phyloP scores from a whole-genome alignment of 2,797 vertebrate species.

The Odontamblyopus lacepedii region DNA sequence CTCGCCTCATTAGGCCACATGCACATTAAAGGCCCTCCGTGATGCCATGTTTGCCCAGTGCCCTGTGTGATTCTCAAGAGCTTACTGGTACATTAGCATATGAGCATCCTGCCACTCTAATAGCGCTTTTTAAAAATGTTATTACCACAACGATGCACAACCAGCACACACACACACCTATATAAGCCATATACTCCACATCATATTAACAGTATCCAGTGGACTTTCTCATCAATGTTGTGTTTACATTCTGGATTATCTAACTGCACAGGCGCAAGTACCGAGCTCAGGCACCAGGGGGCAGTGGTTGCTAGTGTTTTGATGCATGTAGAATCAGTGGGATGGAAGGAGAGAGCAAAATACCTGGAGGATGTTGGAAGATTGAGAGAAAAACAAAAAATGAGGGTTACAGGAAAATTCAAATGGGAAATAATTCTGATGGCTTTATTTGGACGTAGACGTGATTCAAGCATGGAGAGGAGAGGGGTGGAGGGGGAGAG shows the following conservation, averaged over 20 bases:
- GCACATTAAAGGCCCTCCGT: not conserved
- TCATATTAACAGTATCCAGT: not conserved
- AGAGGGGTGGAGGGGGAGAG: too few relatives aligned
- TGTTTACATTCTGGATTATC: not conserved
- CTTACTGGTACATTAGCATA: conserved; percentile 70
- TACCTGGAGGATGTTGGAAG: conserved; percentile 50
- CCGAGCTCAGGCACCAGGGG: conserved; percentile 59
- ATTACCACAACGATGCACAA: not conserved
- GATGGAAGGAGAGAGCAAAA: conserved; percentile 16
- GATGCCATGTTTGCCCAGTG: not conserved
- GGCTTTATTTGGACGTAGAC: not conserved
- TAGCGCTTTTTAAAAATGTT: conserved; percentile 30
- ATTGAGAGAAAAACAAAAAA: conserved; percentile 11
- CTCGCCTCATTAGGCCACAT: not conserved
- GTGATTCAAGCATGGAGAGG: not conserved
- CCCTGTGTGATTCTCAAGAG: conserved; percentile 25
- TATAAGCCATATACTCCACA: not conserved
- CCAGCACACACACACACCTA: not conserved
- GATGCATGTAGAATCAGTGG: conserved; percentile 33
- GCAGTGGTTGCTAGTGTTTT: conserved; percentile 55
- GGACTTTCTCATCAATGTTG: not conserved
- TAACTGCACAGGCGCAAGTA: conserved; percentile 34
- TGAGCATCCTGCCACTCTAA: conserved; percentile 39
- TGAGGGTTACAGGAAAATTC: not conserved
- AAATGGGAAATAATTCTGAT: not conserved